Base-by-base conservation (phyloP, 2,888 invertebrate genomes). In the Brenthis daphne region DNA sequence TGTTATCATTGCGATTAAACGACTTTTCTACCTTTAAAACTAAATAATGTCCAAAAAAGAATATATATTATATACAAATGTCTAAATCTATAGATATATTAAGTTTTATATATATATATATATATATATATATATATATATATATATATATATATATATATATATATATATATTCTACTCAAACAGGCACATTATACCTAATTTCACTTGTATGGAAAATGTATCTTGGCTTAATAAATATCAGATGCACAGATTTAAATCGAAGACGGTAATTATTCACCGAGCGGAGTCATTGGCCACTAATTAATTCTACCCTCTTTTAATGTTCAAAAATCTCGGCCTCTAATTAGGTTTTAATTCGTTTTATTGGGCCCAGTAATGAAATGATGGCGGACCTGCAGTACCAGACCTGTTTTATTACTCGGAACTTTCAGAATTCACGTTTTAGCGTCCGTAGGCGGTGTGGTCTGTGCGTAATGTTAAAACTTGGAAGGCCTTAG, bases 281-380 rank as follows among this genome's bases (percentile, higher is more conserved):
- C 86, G 88, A 88, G 86, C 86, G 89, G 87, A 90, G 90, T 90
- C 89, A 89, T 90, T 87, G 86, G 86, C 87, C 85, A 84, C 89
- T 91, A 92, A 92, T 92, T 90, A 92, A 90, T 91, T 90, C 90
- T 85, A 80, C 88, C 89, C 89, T 89, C 88, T 85, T 88, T 90
- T 90, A 91, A 92, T 91, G 91, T 90, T 90, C 91, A 92, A 92
- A 92, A 92, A 92, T 92, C 89, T 85, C 83, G 82, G 86, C 86
- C 85, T 88, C 90, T 91, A 92, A 92, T 92, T 92, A 92, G 90
- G 90, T 89, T 92, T 92, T 92, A 92, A 92, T 92, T 90, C 89
- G 90, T 92, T 90, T 90, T 90, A 92, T 90, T 89, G 86, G 86
- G 82, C 82, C 85, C 84, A 86, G 87, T 85, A 87, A 87, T 86